Percentiles rank a stretch among this genome's conserved stretches.
These are phyloP conservation scores for Cerastis rubricosa DNA, from an alignment of 2,888 invertebrate species.

Conservation along the genomic window DNA sequence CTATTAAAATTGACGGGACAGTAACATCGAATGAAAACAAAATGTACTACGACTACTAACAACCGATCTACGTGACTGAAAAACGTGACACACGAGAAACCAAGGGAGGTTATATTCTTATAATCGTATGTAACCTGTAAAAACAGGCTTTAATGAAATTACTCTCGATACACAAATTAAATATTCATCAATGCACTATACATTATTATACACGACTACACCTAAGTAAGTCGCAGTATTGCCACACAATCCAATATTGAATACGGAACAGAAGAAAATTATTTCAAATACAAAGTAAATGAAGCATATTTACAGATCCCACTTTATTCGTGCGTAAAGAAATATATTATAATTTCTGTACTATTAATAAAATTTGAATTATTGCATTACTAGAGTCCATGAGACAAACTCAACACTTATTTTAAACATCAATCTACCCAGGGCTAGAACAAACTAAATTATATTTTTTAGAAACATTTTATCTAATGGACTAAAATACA, in stretches of 20 bases:
- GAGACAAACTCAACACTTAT: constrained; percentile 65
- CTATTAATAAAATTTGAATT: constrained; percentile 58
- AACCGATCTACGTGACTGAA: constrained; percentile 19
- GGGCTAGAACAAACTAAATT: constrained; percentile 66
- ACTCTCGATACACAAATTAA: constrained; percentile 47
- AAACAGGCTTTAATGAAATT: constrained; percentile 36
- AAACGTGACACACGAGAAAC: constrained; percentile 33
- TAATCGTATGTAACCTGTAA: constrained; percentile 35
- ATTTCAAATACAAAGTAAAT: constrained; percentile 58
- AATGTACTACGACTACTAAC: constrained; percentile 39
- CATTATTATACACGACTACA: constrained; percentile 55
- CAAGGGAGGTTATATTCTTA: constrained; percentile 25
- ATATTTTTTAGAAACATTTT: constrained; percentile 72
- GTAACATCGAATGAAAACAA: constrained; percentile 38
- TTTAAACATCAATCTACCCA: constrained; percentile 64
- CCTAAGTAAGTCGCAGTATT: constrained; percentile 52
- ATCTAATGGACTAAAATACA: constrained; percentile 84
- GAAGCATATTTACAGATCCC: constrained; percentile 67
- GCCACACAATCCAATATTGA: constrained; percentile 50
- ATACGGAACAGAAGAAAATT: constrained; percentile 47
- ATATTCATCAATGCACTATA: constrained; percentile 45
- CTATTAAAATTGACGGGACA: constrained; percentile 50
- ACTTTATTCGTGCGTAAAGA: constrained; percentile 57
- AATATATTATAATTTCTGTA: constrained; percentile 63
- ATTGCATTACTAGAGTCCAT: constrained; percentile 60